Percentiles rank a stretch among this genome's conserved stretches.
Conservation (phyloP, 2,797 vertebrate species). For the Halcyon smyrnensis region DNA sequence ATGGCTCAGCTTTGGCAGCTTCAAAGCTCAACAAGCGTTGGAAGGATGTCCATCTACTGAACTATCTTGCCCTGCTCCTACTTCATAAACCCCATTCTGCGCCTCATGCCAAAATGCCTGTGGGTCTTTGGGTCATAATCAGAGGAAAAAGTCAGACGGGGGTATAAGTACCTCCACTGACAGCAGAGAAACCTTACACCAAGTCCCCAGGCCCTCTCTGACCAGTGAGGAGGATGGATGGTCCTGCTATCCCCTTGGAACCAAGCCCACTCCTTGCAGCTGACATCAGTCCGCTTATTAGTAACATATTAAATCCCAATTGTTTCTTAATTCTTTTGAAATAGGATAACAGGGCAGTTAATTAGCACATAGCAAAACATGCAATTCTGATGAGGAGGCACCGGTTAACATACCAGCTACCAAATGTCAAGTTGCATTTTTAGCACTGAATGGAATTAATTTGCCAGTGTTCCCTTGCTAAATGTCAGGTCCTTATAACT, state of each 20-base stretch:
- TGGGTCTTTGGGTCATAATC: background rate
- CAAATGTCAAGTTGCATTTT: conserved; percentile 61
- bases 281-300: background rate
- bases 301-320: background rate
- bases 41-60: background rate
- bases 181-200: background rate
- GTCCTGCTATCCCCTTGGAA: background rate
- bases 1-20: background rate
- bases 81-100: background rate
- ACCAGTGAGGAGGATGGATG: rapidly evolving
- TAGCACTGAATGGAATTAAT: conserved; percentile 59
- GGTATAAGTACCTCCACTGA: background rate
- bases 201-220: background rate
- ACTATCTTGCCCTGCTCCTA: background rate
- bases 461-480: conserved; percentile 57
- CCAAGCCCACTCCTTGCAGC: background rate
- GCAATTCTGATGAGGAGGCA: background rate
- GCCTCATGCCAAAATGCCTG: background rate
- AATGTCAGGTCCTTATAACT: conserved; percentile 60
- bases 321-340: conserved; percentile 15
- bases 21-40: background rate
- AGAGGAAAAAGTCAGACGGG: background rate
- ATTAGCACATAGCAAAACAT: conserved; percentile 6
- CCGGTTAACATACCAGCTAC: background rate
- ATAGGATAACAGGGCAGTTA: conserved; percentile 2